Base-by-base conservation (phyloP, 2,888 invertebrate species). In the Leptopilina myrica region DNA sequence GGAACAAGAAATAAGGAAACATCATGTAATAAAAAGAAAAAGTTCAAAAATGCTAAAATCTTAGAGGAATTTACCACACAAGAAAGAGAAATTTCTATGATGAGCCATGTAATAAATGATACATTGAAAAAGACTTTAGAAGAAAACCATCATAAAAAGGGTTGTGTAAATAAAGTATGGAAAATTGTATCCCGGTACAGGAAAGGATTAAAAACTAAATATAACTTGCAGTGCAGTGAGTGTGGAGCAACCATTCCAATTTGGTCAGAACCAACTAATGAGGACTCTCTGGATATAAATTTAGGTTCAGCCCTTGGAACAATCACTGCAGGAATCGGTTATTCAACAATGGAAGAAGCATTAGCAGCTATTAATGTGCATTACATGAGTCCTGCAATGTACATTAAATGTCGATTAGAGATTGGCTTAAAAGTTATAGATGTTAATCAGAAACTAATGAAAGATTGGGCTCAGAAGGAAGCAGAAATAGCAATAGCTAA, bases 151-250 rank as follows among this genome's bases (percentile, higher is more conserved):
- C 59, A 59, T 14, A 59, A n/a, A 59, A 59, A 14, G n/a, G 59
- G 59, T 59, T 59, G 59, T 6, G 6, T 3, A 14, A 59, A 59
- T 5, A n/a, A n/a, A 59, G n/a, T 14, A 2, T 59, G 59, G 59
- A 59, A 59, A 59, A 59, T 59, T 59, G n/a, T 59, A 3, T 59
- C 59, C 6, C 59, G 59, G 14, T 59, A n/a, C n/a, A 59, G n/a
- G 6, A 59, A 59, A 14, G 59, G 59, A 59, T 59, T 59, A n/a
- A 59, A 59, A 59, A 59, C 59, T 6, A 59, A 59, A 59, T 59
- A 6, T n/a, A 59, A 14, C 6, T 6, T 59, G 2, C 59, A 59
- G 59, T 59, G 59, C 6, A 59, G n/a, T 59, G n/a, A 14, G 6
- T 59, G 59, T n/a, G 59, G 59, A 59, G 59, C 59, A 59, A n/a